These are phyloP conservation scores for Wiebesia pumilae DNA, from an alignment of 1,140 invertebrate species.

Conservation along the genomic window DNA sequence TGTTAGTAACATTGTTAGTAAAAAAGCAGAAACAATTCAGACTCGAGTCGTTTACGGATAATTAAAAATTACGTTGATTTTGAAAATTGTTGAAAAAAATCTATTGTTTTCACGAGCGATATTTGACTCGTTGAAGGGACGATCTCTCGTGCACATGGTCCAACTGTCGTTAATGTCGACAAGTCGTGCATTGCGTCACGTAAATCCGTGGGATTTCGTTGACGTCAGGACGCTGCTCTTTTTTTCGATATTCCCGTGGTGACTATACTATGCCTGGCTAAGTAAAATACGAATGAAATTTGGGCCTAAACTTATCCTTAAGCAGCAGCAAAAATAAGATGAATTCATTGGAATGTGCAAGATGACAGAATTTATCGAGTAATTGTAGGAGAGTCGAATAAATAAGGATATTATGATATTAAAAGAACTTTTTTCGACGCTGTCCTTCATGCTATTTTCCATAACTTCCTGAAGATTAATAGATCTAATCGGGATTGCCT, in stretches of 20 bases:
- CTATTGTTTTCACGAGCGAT: background rate
- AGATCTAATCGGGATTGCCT: background rate
- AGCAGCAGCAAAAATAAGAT: background rate
- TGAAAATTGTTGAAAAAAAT: background rate
- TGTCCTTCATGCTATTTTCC: background rate
- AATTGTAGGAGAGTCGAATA: background rate
- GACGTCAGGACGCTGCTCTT: background rate
- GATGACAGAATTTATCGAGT: background rate
- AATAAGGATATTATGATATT: background rate
- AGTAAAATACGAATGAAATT: background rate
- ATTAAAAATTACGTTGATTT: background rate
- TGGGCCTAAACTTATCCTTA: background rate
- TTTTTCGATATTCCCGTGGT: background rate
- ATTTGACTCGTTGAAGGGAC: background rate
- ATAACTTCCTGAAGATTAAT: constrained; percentile 10
- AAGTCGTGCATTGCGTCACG: background rate
- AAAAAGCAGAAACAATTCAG: too few species aligned
- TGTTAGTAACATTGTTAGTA: too few species aligned
- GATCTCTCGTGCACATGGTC: background rate
- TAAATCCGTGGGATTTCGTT: background rate
- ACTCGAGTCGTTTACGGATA: background rate
- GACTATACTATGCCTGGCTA: background rate
- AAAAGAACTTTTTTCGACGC: background rate
- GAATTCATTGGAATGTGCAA: background rate
- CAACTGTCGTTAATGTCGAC: background rate